Conservation (phyloP, 2,888 invertebrate genomes). For the Hypomecis atomaria region DNA sequence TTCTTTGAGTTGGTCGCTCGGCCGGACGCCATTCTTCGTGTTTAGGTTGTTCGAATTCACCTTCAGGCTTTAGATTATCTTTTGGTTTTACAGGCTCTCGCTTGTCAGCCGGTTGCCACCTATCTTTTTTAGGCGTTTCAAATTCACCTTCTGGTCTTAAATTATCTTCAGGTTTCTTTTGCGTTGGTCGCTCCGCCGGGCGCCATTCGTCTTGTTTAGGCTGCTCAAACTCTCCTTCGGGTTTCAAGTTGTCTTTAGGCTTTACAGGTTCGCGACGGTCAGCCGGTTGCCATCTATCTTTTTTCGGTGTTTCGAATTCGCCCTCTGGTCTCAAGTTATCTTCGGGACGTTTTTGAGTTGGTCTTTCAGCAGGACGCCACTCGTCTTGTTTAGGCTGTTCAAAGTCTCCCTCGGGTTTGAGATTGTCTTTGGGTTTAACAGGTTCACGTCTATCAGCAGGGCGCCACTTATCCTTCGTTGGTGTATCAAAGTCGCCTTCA, state of each 20-base stretch:
- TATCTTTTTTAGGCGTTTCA: conserved; percentile 61
- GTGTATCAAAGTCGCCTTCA: conserved; percentile 73
- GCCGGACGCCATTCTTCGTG: conserved; percentile 64
- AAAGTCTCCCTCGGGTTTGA: conserved; percentile 78
- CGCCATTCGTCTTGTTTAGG: conserved; percentile 10
- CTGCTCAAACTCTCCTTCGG: conserved; percentile 41
- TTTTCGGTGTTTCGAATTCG: conserved; percentile 77
- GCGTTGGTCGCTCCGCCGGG: background rate
- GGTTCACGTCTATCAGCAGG: conserved; percentile 74
- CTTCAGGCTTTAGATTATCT: conserved; percentile 63
- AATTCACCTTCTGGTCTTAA: conserved; percentile 84
- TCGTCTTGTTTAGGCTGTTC: conserved; percentile 66
- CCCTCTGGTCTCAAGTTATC: conserved; percentile 87
- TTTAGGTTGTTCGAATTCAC: conserved; percentile 57
- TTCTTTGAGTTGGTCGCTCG: conserved; percentile 54
- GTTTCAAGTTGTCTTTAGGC: conserved; percentile 75
- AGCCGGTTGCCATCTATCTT: conserved; percentile 66
- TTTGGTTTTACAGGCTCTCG: background rate
- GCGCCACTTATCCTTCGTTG: conserved; percentile 65
- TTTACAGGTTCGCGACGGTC: too few species aligned
- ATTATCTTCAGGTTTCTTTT: conserved; percentile 42
- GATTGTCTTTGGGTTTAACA: conserved; percentile 62
- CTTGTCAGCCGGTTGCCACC: conserved; percentile 54
- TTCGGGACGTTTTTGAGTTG: conserved; percentile 54
- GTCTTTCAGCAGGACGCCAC: conserved; percentile 53